Percentiles rank a stretch among this genome's conserved stretches.
Evolutionary conservation across 2,113 vertebrate genomes (phyloP).

Genomic region (Colossoma macropomum): DNA sequence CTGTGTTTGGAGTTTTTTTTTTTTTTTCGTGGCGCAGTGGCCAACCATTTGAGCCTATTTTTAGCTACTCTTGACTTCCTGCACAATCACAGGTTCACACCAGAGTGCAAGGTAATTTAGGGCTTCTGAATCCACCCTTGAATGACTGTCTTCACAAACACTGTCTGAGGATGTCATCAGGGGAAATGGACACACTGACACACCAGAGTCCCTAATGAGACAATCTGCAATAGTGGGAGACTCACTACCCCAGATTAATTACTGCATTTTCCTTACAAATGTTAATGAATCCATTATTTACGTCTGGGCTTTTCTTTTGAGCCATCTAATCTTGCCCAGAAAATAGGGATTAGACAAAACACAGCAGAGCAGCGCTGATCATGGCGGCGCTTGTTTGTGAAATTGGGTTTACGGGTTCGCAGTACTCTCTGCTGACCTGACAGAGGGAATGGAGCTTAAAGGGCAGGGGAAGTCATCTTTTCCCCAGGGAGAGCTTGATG

Average conservation of each 20-base stretch:
- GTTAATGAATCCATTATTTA: conserved; percentile 53
- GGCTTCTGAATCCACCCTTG: neutral
- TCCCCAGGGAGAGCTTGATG: neutral
- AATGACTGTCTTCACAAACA: conserved; percentile 1
- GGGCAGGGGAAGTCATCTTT: neutral
- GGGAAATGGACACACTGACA: conserved; percentile 58
- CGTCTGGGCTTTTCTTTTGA: conserved; percentile 17
- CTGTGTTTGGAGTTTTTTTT: neutral
- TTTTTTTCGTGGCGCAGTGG: neutral
- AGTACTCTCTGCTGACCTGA: neutral
- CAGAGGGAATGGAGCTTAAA: neutral
- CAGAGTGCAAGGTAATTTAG: neutral
- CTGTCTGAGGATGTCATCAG: conserved; percentile 27
- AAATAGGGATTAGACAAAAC: conserved; percentile 10
- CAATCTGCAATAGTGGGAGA: conserved; percentile 60
- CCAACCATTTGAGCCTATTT: neutral
- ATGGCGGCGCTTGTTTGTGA: neutral
- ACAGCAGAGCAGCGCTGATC: neutral
- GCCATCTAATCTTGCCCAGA: neutral
- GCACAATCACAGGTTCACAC: neutral
- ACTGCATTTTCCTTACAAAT: conserved; percentile 37
- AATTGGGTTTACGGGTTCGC: no score
- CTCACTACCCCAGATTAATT: conserved; percentile 44
- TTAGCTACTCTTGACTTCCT: neutral
- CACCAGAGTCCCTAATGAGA: conserved; percentile 56